Conservation (phyloP, 2,888 invertebrate genomes). For the Pantelozetes paolii region DNA sequence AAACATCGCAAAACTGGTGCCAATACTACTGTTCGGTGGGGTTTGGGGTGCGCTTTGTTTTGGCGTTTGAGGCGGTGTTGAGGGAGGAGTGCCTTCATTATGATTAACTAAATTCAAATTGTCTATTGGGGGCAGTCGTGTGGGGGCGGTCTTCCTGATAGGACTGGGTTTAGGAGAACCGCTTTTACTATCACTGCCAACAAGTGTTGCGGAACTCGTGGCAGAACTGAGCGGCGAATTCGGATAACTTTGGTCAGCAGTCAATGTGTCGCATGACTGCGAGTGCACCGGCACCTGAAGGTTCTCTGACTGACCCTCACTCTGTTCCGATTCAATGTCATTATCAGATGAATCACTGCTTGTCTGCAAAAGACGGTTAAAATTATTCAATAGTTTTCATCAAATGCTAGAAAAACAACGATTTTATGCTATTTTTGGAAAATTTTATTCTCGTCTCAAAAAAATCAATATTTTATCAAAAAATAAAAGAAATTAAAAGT, state of each 20-base stretch:
- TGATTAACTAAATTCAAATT: slow-evolving; percentile 27
- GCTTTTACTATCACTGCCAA: slow-evolving; percentile 57
- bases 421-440: too few species aligned
- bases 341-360: slow-evolving; percentile 34
- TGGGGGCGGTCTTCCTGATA: slow-evolving; percentile 37
- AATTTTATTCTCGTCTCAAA: too few species aligned
- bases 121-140: slow-evolving; percentile 27
- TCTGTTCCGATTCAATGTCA: too few species aligned
- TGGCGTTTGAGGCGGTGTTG: slow-evolving; percentile 42
- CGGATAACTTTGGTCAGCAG: slow-evolving; percentile 64
- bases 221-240: slow-evolving; percentile 64
- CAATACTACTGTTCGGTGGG: slow-evolving; percentile 32
- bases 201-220: slow-evolving; percentile 62
- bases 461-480: too few species aligned
- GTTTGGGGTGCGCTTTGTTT: slow-evolving; percentile 30
- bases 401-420: too few species aligned
- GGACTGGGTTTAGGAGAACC: slow-evolving; percentile 47
- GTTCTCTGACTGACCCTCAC: slow-evolving; percentile 7
- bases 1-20: slow-evolving; percentile 39
- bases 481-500: too few species aligned
- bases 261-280: slow-evolving; percentile 68
- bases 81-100: slow-evolving; percentile 40
- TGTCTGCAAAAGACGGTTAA: slow-evolving; percentile 21
- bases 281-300: slow-evolving; percentile 43
- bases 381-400: too few species aligned